phyloP scores from a whole-genome alignment of 2,113 vertebrate species.

The Ardeotis arabs region DNA sequence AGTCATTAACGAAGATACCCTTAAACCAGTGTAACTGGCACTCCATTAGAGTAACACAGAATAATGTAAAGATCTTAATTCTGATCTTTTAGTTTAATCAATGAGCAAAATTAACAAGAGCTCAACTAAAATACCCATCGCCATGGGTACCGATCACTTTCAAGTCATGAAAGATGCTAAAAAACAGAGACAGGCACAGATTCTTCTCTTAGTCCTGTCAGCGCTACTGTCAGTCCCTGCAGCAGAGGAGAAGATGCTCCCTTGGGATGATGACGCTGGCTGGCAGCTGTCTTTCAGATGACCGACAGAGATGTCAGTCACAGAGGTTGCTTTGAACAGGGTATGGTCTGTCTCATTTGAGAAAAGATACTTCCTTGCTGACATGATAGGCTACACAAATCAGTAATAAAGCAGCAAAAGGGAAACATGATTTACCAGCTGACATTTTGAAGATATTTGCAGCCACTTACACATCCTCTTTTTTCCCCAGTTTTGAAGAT shows the following conservation, averaged over 20 bases:
- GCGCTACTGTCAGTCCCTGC: rapidly evolving
- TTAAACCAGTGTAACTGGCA: not conserved
- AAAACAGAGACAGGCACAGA: not conserved
- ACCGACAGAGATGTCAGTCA: not conserved
- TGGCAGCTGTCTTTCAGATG: not conserved
- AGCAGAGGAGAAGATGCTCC: not conserved
- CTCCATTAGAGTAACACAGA: not conserved
- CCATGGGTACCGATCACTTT: rapidly evolving
- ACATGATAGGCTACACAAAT: not conserved
- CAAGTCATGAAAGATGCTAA: not conserved
- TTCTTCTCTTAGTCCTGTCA: not conserved
- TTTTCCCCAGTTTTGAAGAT: not conserved
- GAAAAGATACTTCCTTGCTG: not conserved
- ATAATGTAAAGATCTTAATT: not conserved
- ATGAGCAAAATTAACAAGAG: not conserved
- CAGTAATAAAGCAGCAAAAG: not conserved
- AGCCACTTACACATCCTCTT: not conserved
- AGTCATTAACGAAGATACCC: not conserved
- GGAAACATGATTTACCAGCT: not conserved
- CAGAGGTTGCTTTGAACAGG: not conserved
- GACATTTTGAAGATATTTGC: not conserved
- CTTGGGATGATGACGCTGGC: not conserved
- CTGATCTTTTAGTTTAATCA: not conserved
- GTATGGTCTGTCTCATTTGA: not conserved
- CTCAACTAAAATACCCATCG: not conserved